phyloP scores from a whole-genome alignment of 2,888 invertebrate genomes.

The Subacronicta megacephala region DNA sequence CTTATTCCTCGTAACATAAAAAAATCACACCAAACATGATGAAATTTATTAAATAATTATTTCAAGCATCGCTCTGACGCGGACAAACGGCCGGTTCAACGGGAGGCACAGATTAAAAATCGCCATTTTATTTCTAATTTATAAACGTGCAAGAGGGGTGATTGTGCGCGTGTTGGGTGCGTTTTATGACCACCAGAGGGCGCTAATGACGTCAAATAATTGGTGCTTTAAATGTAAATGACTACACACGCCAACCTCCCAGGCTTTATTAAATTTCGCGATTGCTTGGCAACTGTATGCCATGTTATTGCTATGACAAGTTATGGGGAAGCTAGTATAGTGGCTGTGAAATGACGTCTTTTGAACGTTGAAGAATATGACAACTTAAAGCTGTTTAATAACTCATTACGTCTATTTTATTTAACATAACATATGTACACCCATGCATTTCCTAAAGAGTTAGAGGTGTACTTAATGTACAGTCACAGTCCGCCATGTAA shows the following conservation, averaged over 20 bases:
- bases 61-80: conserved; percentile 49
- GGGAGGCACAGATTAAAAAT: conserved; percentile 78
- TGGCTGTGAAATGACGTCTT: conserved; percentile 15
- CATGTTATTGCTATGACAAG: conserved; percentile 53
- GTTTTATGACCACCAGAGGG: conserved; percentile 86
- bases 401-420: no score
- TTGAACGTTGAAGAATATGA: conserved; percentile 10
- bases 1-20: conserved; percentile 8
- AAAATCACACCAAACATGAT: conserved; percentile 32
- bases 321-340: conserved; percentile 25
- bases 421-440: no score
- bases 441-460: no score
- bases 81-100: conserved; percentile 60
- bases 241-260: conserved; percentile 80
- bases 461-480: no score
- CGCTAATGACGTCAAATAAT: conserved; percentile 89
- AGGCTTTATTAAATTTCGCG: conserved; percentile 85
- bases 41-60: conserved; percentile 52
- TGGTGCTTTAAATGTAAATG: conserved; percentile 90
- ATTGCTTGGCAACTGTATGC: conserved; percentile 64
- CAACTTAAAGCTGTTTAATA: conserved; percentile 1
- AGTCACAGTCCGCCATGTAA: no score
- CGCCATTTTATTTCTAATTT: conserved; percentile 84
- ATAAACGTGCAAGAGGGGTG: conserved; percentile 77
- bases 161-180: conserved; percentile 83